Evolutionary conservation across 2,888 invertebrate species (phyloP).

Genomic region (Epirrhoe alternata): DNA sequence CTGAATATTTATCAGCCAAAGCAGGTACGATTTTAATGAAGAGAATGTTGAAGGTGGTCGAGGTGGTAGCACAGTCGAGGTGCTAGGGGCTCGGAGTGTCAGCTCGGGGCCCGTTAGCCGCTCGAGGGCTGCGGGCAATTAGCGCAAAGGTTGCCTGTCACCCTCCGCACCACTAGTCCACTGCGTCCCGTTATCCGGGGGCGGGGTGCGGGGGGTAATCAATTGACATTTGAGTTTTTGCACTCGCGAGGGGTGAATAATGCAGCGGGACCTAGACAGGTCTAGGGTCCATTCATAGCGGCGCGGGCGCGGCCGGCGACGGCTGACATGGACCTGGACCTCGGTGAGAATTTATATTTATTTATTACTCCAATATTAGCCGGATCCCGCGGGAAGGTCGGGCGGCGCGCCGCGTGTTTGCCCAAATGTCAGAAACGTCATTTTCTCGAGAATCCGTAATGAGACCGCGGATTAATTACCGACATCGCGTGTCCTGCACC

Average conservation of each 20-base stretch:
- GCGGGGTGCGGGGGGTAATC: constrained; percentile 44
- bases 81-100: neutral
- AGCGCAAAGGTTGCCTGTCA: constrained; percentile 49
- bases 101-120: constrained; percentile 21
- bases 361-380: constrained; percentile 19
- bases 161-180: constrained; percentile 37
- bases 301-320: constrained; percentile 13
- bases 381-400: constrained; percentile 8
- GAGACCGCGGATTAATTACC: constrained; percentile 20
- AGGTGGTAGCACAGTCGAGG: too few relatives aligned
- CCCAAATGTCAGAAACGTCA: constrained; percentile 28
- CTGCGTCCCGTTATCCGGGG: constrained; percentile 53
- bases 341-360: constrained; percentile 58
- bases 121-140: constrained; percentile 30
- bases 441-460: constrained; percentile 26
- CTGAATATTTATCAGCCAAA: neutral
- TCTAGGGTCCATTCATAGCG: constrained; percentile 45
- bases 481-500: constrained; percentile 13
- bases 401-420: constrained; percentile 37
- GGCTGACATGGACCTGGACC: constrained; percentile 53
- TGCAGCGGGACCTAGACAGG: constrained; percentile 50
- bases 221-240: constrained; percentile 75
- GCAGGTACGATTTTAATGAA: neutral
- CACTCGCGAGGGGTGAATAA: constrained; percentile 58
- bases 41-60: too few relatives aligned